These are phyloP conservation scores for Paramormyrops kingsleyae DNA, from an alignment of 2,113 vertebrate genomes.

Conservation along the genomic window DNA sequence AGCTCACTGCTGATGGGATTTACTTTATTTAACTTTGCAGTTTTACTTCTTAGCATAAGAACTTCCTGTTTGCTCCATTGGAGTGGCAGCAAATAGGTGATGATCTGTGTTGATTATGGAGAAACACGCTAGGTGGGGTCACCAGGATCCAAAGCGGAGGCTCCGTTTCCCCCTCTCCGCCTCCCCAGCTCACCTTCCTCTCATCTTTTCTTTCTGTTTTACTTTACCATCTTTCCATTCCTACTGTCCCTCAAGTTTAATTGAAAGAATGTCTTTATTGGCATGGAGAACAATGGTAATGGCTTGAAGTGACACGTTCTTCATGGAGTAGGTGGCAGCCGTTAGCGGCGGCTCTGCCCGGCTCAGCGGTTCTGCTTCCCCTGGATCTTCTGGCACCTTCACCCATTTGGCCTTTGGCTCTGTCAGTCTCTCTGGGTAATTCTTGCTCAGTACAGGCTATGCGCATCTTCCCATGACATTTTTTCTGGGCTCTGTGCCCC, in stretches of 20 bases:
- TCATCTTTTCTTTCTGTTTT: background rate
- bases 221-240: background rate
- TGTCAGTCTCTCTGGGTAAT: background rate
- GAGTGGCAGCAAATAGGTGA: background rate
- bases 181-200: background rate
- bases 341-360: background rate
- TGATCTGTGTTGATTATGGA: background rate
- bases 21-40: background rate
- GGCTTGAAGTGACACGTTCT: background rate
- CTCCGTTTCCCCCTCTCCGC: background rate
- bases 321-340: background rate
- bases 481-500: background rate
- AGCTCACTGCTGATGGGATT: background rate
- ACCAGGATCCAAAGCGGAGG: background rate
- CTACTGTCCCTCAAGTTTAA: background rate
- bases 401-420: background rate
- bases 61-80: background rate
- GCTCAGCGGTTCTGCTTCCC: background rate
- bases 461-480: background rate
- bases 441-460: background rate
- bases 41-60: background rate
- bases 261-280: background rate
- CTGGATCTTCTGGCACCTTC: background rate
- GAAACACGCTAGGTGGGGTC: no score
- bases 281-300: background rate